Evolutionary conservation across 1,140 invertebrate genomes (phyloP), one percentile per base, ranked within the genome.

Genomic region (Dolichoris vasculosae): DNA sequence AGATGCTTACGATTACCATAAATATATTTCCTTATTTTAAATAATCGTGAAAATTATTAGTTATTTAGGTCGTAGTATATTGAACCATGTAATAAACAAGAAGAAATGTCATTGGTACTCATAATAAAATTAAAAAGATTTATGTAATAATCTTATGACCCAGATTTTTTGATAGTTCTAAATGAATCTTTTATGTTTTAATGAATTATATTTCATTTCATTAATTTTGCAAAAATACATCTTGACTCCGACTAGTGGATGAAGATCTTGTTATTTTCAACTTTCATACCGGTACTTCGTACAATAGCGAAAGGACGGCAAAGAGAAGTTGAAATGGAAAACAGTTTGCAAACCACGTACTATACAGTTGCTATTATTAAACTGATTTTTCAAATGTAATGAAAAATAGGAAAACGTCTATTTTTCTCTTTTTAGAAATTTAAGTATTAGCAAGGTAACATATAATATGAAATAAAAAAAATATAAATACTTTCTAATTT

Each of bases 211-310:
- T 55, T 55, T 15, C 20, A 15, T 55, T 2, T 55, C 51, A 17
- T 20, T 55, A 55, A 55, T 55, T 55, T 55, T 55, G n/a, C n/a
- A 15, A 55, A 9, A 7, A 13, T 46, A 46, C 43, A 46, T 46
- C 67, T 73, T 69, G 40, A 67, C 80, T 51, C 55, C 67, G 40
- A 55, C 40, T 38, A 67, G 78, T 55, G 80, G 13, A 43, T 73
- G 40, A 82, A 59, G 35, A 48, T 46, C 48, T 82, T 48, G 81
- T 82, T 82, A 82, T 82, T 76, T 83, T 77, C 51, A 30, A 76
- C 51, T 7, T n/a, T 7, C 43, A 8, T 26, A 30, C 40, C 6
- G 38, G 4, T 43, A 73, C 69, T 73, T 11, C 48, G 63, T 13
- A 11, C 63, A 8, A 6, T 6, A 13, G 4, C 30, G 7, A 35